These are phyloP conservation scores for Amphiprion percula DNA, from an alignment of 2,113 vertebrate genomes.

Conservation along the genomic window DNA sequence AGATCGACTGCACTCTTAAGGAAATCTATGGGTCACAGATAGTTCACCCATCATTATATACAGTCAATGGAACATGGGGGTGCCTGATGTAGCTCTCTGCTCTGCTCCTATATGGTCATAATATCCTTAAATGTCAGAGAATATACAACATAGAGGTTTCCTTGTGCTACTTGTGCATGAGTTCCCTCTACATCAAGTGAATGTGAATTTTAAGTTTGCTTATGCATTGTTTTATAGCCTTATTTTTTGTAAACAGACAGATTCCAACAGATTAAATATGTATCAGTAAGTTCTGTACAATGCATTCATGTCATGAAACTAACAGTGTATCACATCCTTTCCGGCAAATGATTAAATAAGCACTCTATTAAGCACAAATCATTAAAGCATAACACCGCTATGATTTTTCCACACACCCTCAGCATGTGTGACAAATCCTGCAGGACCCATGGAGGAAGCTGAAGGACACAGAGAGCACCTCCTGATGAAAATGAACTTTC, in stretches of 20 bases:
- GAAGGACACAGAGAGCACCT: slow-evolving; percentile 70
- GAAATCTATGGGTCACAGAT: no score
- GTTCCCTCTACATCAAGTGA: not conserved
- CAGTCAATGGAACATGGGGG: no score
- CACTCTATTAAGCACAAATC: slow-evolving; percentile 34
- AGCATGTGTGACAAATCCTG: slow-evolving; percentile 71
- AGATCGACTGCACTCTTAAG: no score
- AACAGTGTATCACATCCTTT: slow-evolving; percentile 22
- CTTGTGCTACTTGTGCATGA: not conserved
- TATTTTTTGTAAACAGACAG: not conserved
- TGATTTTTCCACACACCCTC: slow-evolving; percentile 55
- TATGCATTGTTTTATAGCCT: not conserved
- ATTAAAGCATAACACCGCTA: slow-evolving; percentile 41
- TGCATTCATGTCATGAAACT: slow-evolving; percentile 22
- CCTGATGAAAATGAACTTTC: slow-evolving; percentile 84
- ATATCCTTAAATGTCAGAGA: not conserved
- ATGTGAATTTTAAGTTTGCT: no score
- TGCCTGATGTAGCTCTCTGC: not conserved
- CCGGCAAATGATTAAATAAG: slow-evolving; percentile 19
- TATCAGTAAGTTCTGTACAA: not conserved
- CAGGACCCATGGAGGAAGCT: slow-evolving; percentile 60
- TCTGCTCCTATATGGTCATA: slow-evolving; percentile 8
- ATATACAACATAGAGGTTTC: not conserved
- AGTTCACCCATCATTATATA: no score
- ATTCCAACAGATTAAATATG: not conserved